Conservation (phyloP, 2,797 vertebrate genomes). For the Coilia nasus region DNA sequence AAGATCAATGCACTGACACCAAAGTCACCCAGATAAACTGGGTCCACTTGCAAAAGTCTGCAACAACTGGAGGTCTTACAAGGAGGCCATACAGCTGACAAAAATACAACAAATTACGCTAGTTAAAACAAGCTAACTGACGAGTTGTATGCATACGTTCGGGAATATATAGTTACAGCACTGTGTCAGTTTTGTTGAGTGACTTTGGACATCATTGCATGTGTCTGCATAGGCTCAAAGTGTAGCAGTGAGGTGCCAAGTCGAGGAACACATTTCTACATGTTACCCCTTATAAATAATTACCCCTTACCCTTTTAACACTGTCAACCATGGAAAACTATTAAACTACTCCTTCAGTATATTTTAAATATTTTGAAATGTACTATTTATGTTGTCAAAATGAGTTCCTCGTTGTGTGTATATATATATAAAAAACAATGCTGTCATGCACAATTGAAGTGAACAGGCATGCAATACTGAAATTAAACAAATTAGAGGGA, state of each 20-base stretch:
- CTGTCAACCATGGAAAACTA: not conserved
- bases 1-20: constrained; percentile 17
- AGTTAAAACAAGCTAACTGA: not conserved
- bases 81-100: not conserved
- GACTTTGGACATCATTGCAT: constrained; percentile 38
- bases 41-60: not conserved
- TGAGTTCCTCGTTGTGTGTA: constrained; percentile 61
- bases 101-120: not conserved
- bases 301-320: not conserved
- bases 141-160: not conserved
- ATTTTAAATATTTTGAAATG: not conserved
- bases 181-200: constrained; percentile 47
- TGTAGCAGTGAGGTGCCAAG: constrained; percentile 46
- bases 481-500: constrained; percentile 54
- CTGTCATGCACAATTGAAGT: constrained; percentile 59
- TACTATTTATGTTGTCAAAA: constrained; percentile 53
- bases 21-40: constrained; percentile 3
- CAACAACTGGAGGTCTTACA: not conserved
- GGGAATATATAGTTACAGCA: not conserved
- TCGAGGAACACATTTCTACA: constrained; percentile 67
- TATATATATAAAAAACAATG: constrained; percentile 41
- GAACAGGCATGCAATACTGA: constrained; percentile 75
- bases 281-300: not conserved
- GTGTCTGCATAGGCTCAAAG: constrained; percentile 39
- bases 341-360: not conserved